These are phyloP conservation scores for Heterotilapia buettikoferi DNA, from an alignment of 2,113 vertebrate species.

Conservation along the genomic window DNA sequence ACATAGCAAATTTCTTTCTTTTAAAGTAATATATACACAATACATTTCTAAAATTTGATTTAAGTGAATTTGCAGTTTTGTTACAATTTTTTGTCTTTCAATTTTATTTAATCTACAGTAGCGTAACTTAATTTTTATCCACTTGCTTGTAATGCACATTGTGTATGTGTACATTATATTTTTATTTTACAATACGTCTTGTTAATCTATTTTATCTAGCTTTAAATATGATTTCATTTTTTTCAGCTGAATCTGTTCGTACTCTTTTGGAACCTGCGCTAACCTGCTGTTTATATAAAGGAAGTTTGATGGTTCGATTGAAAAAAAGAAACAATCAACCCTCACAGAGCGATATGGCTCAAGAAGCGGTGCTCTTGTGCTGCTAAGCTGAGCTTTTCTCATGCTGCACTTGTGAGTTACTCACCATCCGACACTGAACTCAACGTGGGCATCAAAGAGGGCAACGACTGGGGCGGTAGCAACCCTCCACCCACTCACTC, in stretches of 20 bases:
- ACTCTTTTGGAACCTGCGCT: neutral
- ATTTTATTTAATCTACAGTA: neutral
- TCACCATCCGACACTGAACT: slow-evolving; percentile 93
- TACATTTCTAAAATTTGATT: neutral
- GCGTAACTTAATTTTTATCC: neutral
- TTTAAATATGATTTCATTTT: neutral
- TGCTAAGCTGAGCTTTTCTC: neutral
- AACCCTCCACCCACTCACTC: slow-evolving; percentile 92
- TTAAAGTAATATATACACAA: neutral
- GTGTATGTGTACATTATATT: neutral
- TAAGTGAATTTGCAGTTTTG: neutral
- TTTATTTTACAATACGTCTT: neutral
- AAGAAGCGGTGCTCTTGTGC: neutral
- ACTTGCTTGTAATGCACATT: neutral
- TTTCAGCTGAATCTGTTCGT: neutral
- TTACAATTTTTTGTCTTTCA: neutral
- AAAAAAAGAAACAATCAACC: neutral
- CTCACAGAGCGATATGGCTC: slow-evolving; percentile 18
- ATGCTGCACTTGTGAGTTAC: slow-evolving; percentile 46
- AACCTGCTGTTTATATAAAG: neutral
- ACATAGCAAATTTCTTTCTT: neutral
- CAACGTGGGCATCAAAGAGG: slow-evolving; percentile 95
- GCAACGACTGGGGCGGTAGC: slow-evolving; percentile 91
- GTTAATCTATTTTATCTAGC: neutral
- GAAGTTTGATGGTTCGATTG: neutral